Evolutionary conservation across 2,888 invertebrate genomes (phyloP).

Genomic region (Cetonia aurata): DNA sequence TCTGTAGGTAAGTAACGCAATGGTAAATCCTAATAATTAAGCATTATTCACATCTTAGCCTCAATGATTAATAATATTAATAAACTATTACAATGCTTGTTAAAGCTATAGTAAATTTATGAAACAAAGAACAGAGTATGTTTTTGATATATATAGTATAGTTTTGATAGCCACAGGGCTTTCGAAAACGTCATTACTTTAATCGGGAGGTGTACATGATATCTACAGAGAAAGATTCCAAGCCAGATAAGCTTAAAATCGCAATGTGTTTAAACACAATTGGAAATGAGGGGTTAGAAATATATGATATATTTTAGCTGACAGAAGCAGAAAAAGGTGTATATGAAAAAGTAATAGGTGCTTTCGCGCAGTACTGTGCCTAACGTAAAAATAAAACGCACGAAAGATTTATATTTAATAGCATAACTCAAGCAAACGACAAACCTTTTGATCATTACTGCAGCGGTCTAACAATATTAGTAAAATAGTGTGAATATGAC

Average conservation of each 20-base stretch:
- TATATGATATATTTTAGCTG: conserved; percentile 43
- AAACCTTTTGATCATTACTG: conserved; percentile 47
- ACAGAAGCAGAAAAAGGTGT: conserved; percentile 34
- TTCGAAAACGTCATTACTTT: too few relatives aligned
- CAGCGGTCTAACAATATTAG: conserved; percentile 41
- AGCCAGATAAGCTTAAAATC: conserved; percentile 36
- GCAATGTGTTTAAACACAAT: conserved; percentile 41
- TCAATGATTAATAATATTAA: too few relatives aligned
- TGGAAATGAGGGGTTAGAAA: conserved; percentile 41
- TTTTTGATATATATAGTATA: too few relatives aligned
- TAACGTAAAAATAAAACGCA: conserved; percentile 47
- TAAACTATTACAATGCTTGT: too few relatives aligned
- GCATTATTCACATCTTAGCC: too few relatives aligned
- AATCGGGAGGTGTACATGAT: conserved; percentile 46
- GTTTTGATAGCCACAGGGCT: too few relatives aligned
- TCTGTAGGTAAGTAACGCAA: too few relatives aligned
- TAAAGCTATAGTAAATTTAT: too few relatives aligned
- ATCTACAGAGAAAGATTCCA: conserved; percentile 41
- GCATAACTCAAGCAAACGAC: conserved; percentile 36
- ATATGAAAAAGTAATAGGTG: conserved; percentile 38
- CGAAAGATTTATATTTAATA: conserved; percentile 46
- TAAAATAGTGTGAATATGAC: conserved; percentile 45
- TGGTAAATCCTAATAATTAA: too few relatives aligned
- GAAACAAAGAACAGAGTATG: too few relatives aligned
- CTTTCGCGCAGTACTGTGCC: conserved; percentile 45